Evolutionary conservation across 2,797 vertebrate genomes (phyloP), one percentile per base, ranked within the genome.

Genomic region (Rachycentron canadum): DNA sequence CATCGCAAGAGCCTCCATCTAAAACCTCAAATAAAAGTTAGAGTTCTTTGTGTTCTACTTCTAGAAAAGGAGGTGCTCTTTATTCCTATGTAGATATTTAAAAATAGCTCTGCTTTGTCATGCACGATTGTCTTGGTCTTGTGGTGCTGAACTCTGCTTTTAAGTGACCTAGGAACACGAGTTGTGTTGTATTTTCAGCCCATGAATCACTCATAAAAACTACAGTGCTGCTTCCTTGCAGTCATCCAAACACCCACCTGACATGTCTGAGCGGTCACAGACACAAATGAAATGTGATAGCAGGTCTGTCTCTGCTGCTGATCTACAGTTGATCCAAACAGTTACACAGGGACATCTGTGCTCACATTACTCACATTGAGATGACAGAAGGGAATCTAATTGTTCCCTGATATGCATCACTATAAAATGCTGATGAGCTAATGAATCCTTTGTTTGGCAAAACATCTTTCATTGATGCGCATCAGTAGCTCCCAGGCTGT

Each of bases 51-150:
- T 71, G 78, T 69, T 87, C 79, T 58, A 74, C 76, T 82, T 81
- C 38, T 58, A 45, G 57, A 47, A 45, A 16, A 32, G 6, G 16
- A 73, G 40, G 30, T 47, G 49, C 34, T 78, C 70, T 61, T 49
- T 61, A 28, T 68, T 64, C 41, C 52, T 45, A 5, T 45, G 75
- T 43, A 25, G 23, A 47, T 11, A 7, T 60, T 89, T 85, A 82
- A 84, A 91, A 87, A 91, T 89, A 90, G 79, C 86, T 88, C 57
- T 45, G 77, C 68, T 80, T 75, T 81, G 82, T 88, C 76, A 82
- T 69, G 69, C 58, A 49, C 65, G 59, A 81, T 89, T 84, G 53
- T 78, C 72, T 73, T 38, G 41, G 26, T 56, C 64, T 40, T 50
- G 14, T 25, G 40, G 49, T 38, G 34, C 65, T 70, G 62, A 81